These are phyloP conservation scores for Drosophila oshimai DNA, from an alignment of 1,140 invertebrate species.

Conservation along the genomic window DNA sequence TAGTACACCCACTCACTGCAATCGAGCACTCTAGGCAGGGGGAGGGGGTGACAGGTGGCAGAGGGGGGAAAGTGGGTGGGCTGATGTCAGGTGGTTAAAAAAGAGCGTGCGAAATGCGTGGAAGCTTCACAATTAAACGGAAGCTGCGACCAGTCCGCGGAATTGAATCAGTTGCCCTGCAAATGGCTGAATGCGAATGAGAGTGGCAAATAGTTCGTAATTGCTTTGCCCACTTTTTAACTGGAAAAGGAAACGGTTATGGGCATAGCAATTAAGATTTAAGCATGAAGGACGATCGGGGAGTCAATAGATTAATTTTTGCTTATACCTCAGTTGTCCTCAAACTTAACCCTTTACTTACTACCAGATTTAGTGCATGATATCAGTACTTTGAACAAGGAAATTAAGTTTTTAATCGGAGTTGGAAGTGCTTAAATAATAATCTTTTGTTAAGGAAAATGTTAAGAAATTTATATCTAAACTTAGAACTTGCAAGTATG, in stretches of 20 bases:
- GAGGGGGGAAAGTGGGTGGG: background rate
- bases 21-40: constrained; percentile 54
- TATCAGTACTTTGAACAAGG: too few species aligned
- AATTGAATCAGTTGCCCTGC: constrained; percentile 10
- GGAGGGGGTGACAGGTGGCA: constrained; percentile 21
- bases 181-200: background rate
- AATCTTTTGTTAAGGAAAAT: too few species aligned
- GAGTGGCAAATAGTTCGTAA: constrained; percentile 7
- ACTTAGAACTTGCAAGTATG: too few species aligned
- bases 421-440: too few species aligned
- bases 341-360: too few species aligned
- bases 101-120: constrained; percentile 17
- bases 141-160: constrained; percentile 27
- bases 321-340: too few species aligned
- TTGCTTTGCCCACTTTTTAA: constrained; percentile 16
- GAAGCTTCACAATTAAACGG: constrained; percentile 26
- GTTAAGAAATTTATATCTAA: too few species aligned
- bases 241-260: background rate
- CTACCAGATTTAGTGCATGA: too few species aligned
- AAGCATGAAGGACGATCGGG: too few species aligned
- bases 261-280: background rate
- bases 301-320: too few species aligned
- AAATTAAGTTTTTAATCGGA: too few species aligned
- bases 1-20: constrained; percentile 24
- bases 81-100: background rate